Conservation (phyloP, 2,888 invertebrate species). For the Notodonta ziczac region DNA sequence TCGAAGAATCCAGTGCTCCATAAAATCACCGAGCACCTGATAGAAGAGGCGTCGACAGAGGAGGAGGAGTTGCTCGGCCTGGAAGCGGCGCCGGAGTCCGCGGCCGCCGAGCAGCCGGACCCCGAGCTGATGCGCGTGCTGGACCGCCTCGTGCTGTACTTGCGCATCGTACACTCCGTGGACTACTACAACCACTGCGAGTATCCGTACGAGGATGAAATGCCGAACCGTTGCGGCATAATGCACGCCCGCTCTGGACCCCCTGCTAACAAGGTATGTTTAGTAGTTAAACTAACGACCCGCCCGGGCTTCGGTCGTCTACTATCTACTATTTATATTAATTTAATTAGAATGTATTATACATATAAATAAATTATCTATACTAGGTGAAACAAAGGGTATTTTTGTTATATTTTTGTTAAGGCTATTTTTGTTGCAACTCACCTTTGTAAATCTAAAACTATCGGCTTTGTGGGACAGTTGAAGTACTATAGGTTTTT, state of each 20-base stretch:
- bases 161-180: slow-evolving; percentile 98
- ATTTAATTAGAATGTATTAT: too few relatives aligned
- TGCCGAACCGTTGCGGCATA: slow-evolving; percentile 99
- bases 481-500: too few relatives aligned
- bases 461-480: too few relatives aligned
- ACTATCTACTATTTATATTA: too few relatives aligned
- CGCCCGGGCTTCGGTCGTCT: too few relatives aligned
- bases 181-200: slow-evolving; percentile 99
- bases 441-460: too few relatives aligned
- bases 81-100: slow-evolving; percentile 60
- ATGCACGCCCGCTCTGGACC: slow-evolving; percentile 97
- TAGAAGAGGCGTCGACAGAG: slow-evolving; percentile 99
- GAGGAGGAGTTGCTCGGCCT: slow-evolving; percentile 96
- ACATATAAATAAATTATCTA: too few relatives aligned
- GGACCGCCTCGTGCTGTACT: slow-evolving; percentile 94
- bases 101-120: slow-evolving; percentile 58
- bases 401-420: too few relatives aligned
- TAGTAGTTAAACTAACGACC: too few relatives aligned
- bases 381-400: too few relatives aligned
- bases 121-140: slow-evolving; percentile 86
- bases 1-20: slow-evolving; percentile 97
- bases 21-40: slow-evolving; percentile 98
- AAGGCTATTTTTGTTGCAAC: too few relatives aligned
- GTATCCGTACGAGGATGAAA: slow-evolving; percentile 99
- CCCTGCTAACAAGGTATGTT: slow-evolving; percentile 90